A percentile compares a stretch with the other conserved stretches of the same genome.
Evolutionary conservation across 1,140 invertebrate genomes (phyloP).

Genomic region (Zaprionus gabonicus): DNA sequence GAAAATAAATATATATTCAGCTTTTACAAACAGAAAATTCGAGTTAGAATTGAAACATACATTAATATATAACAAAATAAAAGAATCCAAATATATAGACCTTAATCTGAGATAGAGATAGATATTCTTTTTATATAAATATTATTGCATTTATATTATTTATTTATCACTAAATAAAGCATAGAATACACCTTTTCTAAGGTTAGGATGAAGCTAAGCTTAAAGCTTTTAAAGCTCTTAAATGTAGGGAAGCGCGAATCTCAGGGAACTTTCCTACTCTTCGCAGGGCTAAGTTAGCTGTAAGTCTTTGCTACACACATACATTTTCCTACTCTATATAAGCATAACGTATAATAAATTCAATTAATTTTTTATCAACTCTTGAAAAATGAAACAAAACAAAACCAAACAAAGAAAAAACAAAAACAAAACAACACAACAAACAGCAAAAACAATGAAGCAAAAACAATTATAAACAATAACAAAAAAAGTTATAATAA

Average conservation of each 20-base stretch:
- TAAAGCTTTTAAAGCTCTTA: too few relatives aligned
- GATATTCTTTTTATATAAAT: too few relatives aligned
- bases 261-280: not conserved
- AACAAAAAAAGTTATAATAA: constrained; percentile 19
- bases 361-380: constrained; percentile 83
- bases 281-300: constrained; percentile 1
- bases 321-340: constrained; percentile 13
- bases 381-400: constrained; percentile 53
- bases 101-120: too few relatives aligned
- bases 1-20: too few relatives aligned
- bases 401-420: constrained; percentile 49
- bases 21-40: too few relatives aligned
- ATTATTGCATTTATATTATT: too few relatives aligned
- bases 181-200: too few relatives aligned
- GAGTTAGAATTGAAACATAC: too few relatives aligned
- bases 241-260: not conserved
- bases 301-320: constrained; percentile 13
- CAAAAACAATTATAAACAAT: constrained; percentile 44
- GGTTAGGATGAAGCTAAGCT: too few relatives aligned
- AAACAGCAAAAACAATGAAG: constrained; percentile 39
- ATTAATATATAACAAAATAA: too few relatives aligned
- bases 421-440: constrained; percentile 44
- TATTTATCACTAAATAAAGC: too few relatives aligned
- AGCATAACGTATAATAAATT: constrained; percentile 80
- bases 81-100: too few relatives aligned